These are phyloP conservation scores for Fringilla coelebs DNA, from an alignment of 2,797 vertebrate species.

Conservation along the genomic window DNA sequence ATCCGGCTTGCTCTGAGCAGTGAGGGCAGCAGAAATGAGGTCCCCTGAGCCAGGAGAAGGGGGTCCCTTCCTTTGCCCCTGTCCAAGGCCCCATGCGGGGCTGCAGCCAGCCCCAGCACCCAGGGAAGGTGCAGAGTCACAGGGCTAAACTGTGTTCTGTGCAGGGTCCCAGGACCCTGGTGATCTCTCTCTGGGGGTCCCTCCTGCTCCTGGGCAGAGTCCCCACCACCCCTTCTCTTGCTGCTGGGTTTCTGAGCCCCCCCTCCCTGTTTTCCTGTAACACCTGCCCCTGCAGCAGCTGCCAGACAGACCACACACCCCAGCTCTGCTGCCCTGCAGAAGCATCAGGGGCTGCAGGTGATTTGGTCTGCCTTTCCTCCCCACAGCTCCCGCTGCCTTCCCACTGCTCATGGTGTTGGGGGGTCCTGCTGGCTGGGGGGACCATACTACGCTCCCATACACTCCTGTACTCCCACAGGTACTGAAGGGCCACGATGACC, in stretches of 20 bases:
- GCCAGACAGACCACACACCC: background rate
- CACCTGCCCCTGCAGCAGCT: background rate
- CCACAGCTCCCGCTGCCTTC: background rate
- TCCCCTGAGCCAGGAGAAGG: background rate
- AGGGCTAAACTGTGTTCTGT: background rate
- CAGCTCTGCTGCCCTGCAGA: background rate
- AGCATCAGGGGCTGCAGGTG: background rate
- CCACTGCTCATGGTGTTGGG: background rate
- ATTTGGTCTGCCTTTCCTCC: background rate
- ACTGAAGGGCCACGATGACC: conserved; percentile 68
- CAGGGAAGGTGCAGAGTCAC: background rate
- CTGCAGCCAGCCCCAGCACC: background rate
- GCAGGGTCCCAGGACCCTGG: background rate
- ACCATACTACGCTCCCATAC: background rate
- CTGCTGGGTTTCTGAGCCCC: background rate
- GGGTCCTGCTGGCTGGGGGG: background rate
- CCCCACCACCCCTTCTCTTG: background rate
- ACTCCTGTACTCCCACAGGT: background rate
- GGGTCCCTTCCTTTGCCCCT: background rate
- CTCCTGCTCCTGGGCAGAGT: background rate
- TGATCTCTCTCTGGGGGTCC: background rate
- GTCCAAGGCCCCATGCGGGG: background rate
- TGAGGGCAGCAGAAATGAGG: background rate
- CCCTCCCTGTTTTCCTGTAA: background rate
- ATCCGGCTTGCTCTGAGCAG: background rate